Conservation (phyloP, 2,113 vertebrate species). For the Myotis davidii region DNA sequence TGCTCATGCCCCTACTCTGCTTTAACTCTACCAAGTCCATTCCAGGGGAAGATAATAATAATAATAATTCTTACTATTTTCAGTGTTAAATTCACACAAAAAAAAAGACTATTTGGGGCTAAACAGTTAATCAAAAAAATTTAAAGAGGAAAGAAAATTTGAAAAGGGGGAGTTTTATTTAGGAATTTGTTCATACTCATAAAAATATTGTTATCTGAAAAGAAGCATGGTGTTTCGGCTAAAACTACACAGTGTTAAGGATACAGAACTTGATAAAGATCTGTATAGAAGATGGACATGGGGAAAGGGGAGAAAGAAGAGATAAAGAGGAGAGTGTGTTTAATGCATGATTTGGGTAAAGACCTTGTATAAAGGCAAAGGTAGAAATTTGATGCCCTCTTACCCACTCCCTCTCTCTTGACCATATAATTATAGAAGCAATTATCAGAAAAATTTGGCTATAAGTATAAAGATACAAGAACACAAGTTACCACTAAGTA, state of each 20-base stretch:
- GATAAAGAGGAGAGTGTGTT: not conserved
- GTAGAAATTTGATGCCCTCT: not conserved
- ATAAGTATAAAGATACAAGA: not conserved
- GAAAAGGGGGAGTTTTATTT: not conserved
- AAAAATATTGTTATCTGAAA: not conserved
- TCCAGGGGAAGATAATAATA: not conserved
- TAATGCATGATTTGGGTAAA: not conserved
- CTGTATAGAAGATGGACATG: not conserved
- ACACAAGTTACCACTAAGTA: not conserved
- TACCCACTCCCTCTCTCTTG: not conserved
- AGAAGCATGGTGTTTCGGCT: not conserved
- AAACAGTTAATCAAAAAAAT: not conserved
- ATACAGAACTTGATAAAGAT: not conserved
- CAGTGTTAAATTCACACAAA: not conserved
- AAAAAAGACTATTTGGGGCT: not conserved
- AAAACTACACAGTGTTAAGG: not conserved
- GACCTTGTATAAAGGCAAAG: not conserved
- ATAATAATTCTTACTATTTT: no score
- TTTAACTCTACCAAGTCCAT: not conserved
- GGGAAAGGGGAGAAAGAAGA: not conserved
- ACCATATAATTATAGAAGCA: not conserved
- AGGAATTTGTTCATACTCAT: not conserved
- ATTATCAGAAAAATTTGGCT: not conserved
- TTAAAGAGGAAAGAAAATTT: conserved; percentile 20
- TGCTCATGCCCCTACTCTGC: not conserved